Conservation (phyloP, 1,140 invertebrate genomes). For the Orchesella cincta region DNA sequence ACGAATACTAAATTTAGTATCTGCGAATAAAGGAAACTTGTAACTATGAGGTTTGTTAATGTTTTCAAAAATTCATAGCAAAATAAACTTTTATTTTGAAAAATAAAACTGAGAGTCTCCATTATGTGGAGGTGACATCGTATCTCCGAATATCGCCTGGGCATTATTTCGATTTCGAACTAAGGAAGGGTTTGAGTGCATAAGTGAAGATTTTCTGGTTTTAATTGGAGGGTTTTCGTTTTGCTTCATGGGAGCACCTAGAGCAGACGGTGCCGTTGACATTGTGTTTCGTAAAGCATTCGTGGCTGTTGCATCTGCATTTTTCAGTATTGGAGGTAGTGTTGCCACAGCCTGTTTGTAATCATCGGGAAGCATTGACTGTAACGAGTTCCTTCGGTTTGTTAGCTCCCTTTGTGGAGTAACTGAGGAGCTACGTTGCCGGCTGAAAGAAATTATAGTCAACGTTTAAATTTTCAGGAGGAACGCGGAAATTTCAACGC, state of each 20-base stretch:
- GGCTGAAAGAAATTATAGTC: neutral
- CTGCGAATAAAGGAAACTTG: no score
- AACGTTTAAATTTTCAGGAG: no score
- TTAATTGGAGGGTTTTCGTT: no score
- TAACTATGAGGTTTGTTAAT: no score
- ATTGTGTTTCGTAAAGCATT: no score
- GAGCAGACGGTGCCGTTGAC: no score
- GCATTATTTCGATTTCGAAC: neutral
- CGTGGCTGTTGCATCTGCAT: neutral
- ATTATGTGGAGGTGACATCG: neutral
- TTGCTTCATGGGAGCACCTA: no score
- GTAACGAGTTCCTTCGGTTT: slow-evolving; percentile 1
- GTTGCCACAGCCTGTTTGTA: slow-evolving; percentile 45
- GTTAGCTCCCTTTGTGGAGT: neutral
- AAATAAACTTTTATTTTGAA: no score
- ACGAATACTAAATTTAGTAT: no score
- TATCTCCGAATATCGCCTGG: neutral
- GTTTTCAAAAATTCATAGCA: no score
- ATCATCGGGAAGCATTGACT: slow-evolving; percentile 37
- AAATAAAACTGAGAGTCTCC: neutral
- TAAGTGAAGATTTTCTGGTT: no score
- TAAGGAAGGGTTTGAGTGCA: neutral
- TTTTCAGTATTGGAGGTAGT: slow-evolving; percentile 35
- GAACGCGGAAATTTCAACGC: no score
- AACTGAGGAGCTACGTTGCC: neutral